These are phyloP conservation scores for Pseudochromis fuscus DNA, from an alignment of 2,797 vertebrate genomes.

Conservation along the genomic window DNA sequence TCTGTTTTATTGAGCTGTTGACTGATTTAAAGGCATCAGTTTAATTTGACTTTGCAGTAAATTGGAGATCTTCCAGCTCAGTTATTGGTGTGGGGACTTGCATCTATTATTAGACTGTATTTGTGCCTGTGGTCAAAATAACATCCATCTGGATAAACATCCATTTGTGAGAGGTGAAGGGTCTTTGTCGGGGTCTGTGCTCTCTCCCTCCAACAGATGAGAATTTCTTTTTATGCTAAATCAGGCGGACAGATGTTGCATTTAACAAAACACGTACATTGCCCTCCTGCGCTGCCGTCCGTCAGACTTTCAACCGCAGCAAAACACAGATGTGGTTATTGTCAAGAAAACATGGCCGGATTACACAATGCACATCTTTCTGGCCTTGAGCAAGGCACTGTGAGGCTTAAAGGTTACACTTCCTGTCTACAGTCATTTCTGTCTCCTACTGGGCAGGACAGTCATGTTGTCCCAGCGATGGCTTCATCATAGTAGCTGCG, in stretches of 20 bases:
- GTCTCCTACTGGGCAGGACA: background rate
- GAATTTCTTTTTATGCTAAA: conserved; percentile 40
- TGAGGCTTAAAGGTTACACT: background rate
- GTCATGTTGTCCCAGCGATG: conserved; percentile 1
- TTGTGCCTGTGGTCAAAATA: conserved; percentile 46
- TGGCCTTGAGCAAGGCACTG: background rate
- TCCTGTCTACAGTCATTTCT: background rate
- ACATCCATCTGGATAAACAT: conserved; percentile 77
- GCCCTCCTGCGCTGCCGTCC: conserved; percentile 33
- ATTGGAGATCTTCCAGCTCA: background rate
- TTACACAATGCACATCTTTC: background rate
- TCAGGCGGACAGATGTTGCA: conserved; percentile 64
- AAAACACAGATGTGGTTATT: conserved; percentile 70
- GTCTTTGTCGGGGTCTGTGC: conserved; percentile 51
- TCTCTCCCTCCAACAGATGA: conserved; percentile 45
- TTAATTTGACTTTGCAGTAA: background rate
- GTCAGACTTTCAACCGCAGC: conserved; percentile 2
- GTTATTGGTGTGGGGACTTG: background rate
- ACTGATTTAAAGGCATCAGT: background rate
- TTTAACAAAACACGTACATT: conserved; percentile 51
- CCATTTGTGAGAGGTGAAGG: conserved; percentile 51
- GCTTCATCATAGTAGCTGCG: background rate
- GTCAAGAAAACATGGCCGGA: conserved; percentile 15
- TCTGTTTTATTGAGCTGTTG: background rate
- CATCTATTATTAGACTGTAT: conserved; percentile 42